Conservation (phyloP, 2,888 invertebrate species). For the Leucoma salicis region DNA sequence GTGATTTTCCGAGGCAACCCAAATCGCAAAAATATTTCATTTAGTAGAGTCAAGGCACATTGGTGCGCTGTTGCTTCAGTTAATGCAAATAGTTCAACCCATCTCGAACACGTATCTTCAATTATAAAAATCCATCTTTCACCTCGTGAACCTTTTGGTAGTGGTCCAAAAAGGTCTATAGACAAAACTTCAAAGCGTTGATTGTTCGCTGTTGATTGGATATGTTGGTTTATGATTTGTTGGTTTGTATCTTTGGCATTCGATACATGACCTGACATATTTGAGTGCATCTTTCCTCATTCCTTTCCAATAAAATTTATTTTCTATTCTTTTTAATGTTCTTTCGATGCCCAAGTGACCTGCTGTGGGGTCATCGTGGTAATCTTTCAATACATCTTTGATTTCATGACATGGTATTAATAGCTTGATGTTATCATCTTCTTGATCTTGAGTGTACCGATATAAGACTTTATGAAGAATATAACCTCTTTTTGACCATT, state of each 20-base stretch:
- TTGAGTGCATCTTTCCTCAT: conserved; percentile 14
- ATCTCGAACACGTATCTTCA: conserved; percentile 19
- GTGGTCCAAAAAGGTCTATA: conserved; percentile 35
- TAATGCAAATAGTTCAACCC: conserved; percentile 26
- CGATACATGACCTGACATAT: conserved; percentile 32
- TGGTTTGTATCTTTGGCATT: conserved; percentile 43
- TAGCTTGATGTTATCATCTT: conserved; percentile 9
- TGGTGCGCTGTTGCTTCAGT: conserved; percentile 7
- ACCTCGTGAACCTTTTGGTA: neutral
- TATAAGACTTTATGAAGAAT: conserved; percentile 12
- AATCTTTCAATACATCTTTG: conserved; percentile 5
- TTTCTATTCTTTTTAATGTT: conserved; percentile 3
- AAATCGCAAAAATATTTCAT: conserved; percentile 40
- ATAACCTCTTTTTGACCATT: conserved; percentile 13
- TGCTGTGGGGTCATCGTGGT: conserved; percentile 15
- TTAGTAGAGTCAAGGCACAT: conserved; percentile 34
- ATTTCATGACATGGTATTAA: conserved; percentile 14
- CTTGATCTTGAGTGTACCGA: conserved; percentile 7
- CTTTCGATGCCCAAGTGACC: conserved; percentile 16
- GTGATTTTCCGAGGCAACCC: conserved; percentile 29
- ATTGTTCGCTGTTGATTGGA: conserved; percentile 27
- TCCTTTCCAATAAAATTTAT: conserved; percentile 8
- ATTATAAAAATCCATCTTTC: conserved; percentile 5
- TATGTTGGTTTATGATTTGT: conserved; percentile 42
- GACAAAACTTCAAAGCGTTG: conserved; percentile 13